These are phyloP conservation scores for Tuberolachnus salignus DNA, from an alignment of 2,888 invertebrate genomes.

Conservation along the genomic window DNA sequence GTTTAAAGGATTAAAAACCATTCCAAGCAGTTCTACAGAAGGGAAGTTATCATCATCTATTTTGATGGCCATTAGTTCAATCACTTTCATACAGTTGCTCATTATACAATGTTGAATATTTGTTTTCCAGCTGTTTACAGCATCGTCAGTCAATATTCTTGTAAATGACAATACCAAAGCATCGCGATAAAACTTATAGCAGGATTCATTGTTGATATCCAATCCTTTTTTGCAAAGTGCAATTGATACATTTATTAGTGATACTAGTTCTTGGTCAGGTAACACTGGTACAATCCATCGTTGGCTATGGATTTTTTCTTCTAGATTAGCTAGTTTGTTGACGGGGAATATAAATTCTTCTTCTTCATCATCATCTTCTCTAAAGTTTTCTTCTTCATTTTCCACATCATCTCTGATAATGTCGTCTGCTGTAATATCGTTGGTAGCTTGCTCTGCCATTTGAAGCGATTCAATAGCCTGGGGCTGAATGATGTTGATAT, in stretches of 20 bases:
- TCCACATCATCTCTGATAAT: slow-evolving; percentile 13
- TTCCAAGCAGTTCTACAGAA: slow-evolving; percentile 86
- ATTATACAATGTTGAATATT: slow-evolving; percentile 96
- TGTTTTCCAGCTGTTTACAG: slow-evolving; percentile 95
- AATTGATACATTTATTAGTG: slow-evolving; percentile 86
- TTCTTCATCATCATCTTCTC: slow-evolving; percentile 40
- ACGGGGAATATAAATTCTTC: slow-evolving; percentile 74
- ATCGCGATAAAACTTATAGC: slow-evolving; percentile 93
- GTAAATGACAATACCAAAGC: slow-evolving; percentile 93
- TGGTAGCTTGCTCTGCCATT: slow-evolving; percentile 3
- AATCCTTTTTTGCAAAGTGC: slow-evolving; percentile 84
- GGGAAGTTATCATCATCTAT: slow-evolving; percentile 89
- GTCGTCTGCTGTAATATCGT: neutral
- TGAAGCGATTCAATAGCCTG: slow-evolving; percentile 18
- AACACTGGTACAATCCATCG: slow-evolving; percentile 97
- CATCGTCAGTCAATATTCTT: slow-evolving; percentile 96
- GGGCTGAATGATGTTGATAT: slow-evolving; percentile 41
- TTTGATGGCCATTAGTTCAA: slow-evolving; percentile 91
- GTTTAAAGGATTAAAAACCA: slow-evolving; percentile 93
- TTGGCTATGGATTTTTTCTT: slow-evolving; percentile 94
- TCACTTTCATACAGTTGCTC: slow-evolving; percentile 88
- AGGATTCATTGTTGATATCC: slow-evolving; percentile 86
- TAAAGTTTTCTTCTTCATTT: slow-evolving; percentile 21
- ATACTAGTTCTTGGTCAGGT: slow-evolving; percentile 94
- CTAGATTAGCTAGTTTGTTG: slow-evolving; percentile 83